These are phyloP conservation scores for Urocolius indicus DNA, from an alignment of 2,113 vertebrate species.

Conservation along the genomic window DNA sequence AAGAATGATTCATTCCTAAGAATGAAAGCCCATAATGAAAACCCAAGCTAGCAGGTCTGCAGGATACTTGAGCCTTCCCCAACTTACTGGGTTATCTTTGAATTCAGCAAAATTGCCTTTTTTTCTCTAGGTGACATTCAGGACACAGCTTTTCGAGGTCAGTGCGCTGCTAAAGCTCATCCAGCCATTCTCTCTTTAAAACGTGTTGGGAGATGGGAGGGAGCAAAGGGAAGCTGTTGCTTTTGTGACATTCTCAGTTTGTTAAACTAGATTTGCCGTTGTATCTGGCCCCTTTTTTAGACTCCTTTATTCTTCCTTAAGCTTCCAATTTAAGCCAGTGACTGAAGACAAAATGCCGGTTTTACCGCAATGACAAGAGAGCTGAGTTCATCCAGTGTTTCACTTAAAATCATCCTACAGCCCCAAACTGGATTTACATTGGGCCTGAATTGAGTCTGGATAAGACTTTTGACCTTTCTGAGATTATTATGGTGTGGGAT, in stretches of 20 bases:
- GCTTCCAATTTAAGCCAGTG: conserved; percentile 8
- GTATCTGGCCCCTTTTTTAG: neutral
- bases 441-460: neutral
- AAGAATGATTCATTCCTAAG: neutral
- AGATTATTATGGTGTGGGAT: neutral
- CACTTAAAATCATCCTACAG: neutral
- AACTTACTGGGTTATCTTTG: neutral
- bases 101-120: neutral
- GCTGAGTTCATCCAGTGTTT: conserved; percentile 7
- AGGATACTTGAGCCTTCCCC: neutral
- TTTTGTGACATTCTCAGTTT: conserved; percentile 16
- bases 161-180: neutral
- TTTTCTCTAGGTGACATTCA: neutral
- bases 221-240: conserved; percentile 5
- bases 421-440: neutral
- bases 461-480: conserved; percentile 2
- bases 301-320: conserved; percentile 1
- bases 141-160: neutral
- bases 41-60: neutral
- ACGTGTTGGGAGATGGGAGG: neutral
- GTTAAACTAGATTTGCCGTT: neutral
- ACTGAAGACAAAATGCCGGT: conserved; percentile 21
- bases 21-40: neutral
- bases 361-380: neutral
- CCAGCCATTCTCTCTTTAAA: neutral